A percentile compares a stretch with the other conserved stretches of the same genome.
phyloP scores from a whole-genome alignment of 2,888 invertebrate genomes.

The Lepidocyrtinus sp. region DNA sequence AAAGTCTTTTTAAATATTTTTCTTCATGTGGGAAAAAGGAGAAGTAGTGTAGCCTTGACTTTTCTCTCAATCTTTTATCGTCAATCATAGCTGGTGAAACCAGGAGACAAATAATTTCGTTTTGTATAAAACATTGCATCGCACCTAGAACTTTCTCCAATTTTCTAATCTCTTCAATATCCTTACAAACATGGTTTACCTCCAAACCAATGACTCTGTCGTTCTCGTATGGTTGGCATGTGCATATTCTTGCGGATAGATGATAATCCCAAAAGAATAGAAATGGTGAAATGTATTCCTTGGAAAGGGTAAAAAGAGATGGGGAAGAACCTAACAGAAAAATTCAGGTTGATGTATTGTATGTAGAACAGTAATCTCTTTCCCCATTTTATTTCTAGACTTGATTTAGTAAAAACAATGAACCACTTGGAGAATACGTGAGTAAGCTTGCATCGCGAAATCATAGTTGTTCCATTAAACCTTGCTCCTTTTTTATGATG shows the following conservation, averaged over 20 bases:
- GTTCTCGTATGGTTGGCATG: slow-evolving; percentile 26
- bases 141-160: not conserved
- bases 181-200: not conserved
- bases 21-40: not conserved
- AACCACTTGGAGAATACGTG: not conserved
- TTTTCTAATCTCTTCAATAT: not conserved
- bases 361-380: slow-evolving; percentile 49
- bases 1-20: slow-evolving; percentile 9
- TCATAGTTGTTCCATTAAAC: no score
- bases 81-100: slow-evolving; percentile 30
- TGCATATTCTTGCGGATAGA: slow-evolving; percentile 43
- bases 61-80: no score
- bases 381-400: slow-evolving; percentile 20
- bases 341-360: slow-evolving; percentile 38
- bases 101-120: slow-evolving; percentile 1
- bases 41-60: no score
- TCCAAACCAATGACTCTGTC: slow-evolving; percentile 37
- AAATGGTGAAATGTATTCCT: not conserved
- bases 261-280: slow-evolving; percentile 47
- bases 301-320: slow-evolving; percentile 15
- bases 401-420: not conserved
- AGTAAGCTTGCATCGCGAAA: not conserved
- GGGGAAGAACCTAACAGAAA: slow-evolving; percentile 12
- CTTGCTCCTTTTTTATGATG: no score
- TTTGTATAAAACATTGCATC: not conserved